These are phyloP conservation scores for Pherbina coryleti DNA, from an alignment of 2,888 invertebrate species.

Conservation along the genomic window DNA sequence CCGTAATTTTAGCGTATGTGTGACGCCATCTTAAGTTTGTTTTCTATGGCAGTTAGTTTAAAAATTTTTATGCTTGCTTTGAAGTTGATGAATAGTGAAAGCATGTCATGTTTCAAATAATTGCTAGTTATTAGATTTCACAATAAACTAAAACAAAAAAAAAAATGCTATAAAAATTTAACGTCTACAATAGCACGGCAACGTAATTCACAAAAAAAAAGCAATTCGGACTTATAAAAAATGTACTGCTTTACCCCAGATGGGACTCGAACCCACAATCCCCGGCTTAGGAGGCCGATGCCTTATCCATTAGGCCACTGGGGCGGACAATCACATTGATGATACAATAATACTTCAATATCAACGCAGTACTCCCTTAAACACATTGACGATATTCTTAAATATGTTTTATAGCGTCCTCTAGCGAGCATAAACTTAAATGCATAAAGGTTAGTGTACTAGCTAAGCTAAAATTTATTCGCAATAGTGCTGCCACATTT, in stretches of 20 bases:
- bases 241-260: slow-evolving; percentile 77
- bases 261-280: slow-evolving; percentile 62
- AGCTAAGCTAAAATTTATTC: too few species aligned
- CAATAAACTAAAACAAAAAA: background rate
- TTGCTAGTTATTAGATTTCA: background rate
- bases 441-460: too few species aligned
- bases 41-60: slow-evolving; percentile 70
- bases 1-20: slow-evolving; percentile 77
- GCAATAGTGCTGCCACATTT: too few species aligned
- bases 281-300: slow-evolving; percentile 61
- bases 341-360: too few species aligned
- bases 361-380: background rate
- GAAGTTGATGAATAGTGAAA: slow-evolving; percentile 3
- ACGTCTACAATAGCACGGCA: background rate
- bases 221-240: background rate
- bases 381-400: background rate
- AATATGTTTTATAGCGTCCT: too few species aligned
- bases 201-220: background rate
- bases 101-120: background rate
- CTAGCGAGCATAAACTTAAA: too few species aligned
- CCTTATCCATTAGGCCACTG: slow-evolving; percentile 86
- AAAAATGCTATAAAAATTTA: background rate
- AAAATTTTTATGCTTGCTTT: slow-evolving; percentile 5
- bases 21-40: slow-evolving; percentile 88
- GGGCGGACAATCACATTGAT: slow-evolving; percentile 70